These are phyloP conservation scores for Todiramphus saurophagus DNA, from an alignment of 2,113 vertebrate species.

Conservation along the genomic window DNA sequence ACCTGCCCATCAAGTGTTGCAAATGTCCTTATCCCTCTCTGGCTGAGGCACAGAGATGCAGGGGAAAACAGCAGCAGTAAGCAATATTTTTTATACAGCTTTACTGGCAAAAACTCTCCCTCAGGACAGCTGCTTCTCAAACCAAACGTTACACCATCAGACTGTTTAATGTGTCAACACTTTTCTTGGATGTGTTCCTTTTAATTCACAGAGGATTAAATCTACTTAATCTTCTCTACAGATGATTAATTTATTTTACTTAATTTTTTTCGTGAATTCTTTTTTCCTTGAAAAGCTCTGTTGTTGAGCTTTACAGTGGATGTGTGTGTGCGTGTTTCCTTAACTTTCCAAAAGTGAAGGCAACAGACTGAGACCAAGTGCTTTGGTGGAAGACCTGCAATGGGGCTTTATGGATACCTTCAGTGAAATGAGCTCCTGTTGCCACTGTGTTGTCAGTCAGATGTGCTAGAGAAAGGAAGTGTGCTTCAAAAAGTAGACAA, in stretches of 20 bases:
- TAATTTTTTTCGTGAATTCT: background rate
- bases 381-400: background rate
- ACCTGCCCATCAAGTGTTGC: background rate
- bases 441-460: fast-evolving
- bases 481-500: background rate
- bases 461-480: background rate
- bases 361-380: background rate
- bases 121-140: background rate
- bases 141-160: background rate
- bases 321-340: background rate
- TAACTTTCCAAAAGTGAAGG: background rate
- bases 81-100: background rate
- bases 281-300: background rate
- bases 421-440: background rate
- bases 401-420: background rate
- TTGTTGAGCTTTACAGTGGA: background rate
- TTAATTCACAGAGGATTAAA: background rate
- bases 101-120: background rate
- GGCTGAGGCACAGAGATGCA: background rate
- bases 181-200: background rate
- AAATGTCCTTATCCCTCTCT: background rate
- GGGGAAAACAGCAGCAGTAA: background rate
- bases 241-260: background rate
- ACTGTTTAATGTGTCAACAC: background rate
- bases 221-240: background rate